These are phyloP conservation scores for Mesopsocus fuscifrons DNA, from an alignment of 2,888 invertebrate species.

Conservation along the genomic window DNA sequence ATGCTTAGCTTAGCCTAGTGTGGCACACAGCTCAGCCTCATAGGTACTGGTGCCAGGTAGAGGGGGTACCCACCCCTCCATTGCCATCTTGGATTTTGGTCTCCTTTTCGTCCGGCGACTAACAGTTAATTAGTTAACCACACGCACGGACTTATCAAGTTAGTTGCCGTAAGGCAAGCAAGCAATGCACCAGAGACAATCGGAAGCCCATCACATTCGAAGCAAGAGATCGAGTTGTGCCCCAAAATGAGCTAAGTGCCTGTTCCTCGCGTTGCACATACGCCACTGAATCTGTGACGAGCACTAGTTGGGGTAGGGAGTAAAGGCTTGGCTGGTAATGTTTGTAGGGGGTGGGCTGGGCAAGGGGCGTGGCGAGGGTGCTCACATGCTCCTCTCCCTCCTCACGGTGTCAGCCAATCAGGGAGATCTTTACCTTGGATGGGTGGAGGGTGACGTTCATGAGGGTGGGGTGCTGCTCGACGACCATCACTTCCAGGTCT, in stretches of 20 bases:
- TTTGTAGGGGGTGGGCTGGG: conserved; percentile 4
- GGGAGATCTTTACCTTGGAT: conserved; percentile 39
- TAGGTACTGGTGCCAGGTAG: no score
- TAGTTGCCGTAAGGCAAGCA: no score
- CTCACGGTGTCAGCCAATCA: not conserved
- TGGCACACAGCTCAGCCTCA: no score
- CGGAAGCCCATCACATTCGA: no score
- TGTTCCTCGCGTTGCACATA: not conserved
- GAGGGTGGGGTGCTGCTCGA: conserved; percentile 67
- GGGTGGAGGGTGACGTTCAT: conserved; percentile 65
- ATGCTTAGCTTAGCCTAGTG: no score
- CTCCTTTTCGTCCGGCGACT: no score
- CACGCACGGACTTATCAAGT: no score
- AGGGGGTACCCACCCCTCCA: no score
- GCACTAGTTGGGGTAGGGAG: not conserved
- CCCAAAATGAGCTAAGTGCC: not conserved
- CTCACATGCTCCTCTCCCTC: conserved; percentile 1
- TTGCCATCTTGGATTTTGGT: no score
- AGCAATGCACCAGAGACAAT: no score
- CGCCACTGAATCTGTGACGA: not conserved
- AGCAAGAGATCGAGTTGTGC: conserved; percentile 2
- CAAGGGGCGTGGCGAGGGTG: not conserved
- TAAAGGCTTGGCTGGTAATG: conserved; percentile 1
- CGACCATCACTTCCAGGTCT: conserved; percentile 70
- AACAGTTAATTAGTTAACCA: no score